phyloP scores from a whole-genome alignment of 2,888 invertebrate species.

The Scaptomyza parva region DNA sequence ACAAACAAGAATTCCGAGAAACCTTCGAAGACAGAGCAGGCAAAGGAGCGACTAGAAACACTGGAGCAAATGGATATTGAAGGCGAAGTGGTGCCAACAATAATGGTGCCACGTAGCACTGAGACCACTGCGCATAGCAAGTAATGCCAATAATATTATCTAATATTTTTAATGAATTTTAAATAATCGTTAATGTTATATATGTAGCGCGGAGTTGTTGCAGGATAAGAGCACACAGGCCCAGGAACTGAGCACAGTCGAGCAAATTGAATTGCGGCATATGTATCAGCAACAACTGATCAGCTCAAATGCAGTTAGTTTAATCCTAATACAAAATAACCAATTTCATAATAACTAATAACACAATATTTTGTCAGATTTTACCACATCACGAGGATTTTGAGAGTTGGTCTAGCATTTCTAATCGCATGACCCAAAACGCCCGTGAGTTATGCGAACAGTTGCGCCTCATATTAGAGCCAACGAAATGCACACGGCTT shows the following conservation, averaged over 20 bases:
- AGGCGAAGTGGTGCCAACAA: constrained; percentile 90
- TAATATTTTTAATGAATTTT: neutral
- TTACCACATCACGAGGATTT: constrained; percentile 79
- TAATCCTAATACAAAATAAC: neutral
- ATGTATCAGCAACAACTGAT: constrained; percentile 81
- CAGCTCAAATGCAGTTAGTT: constrained; percentile 71
- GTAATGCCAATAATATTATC: constrained; percentile 78
- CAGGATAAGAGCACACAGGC: constrained; percentile 72
- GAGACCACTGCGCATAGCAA: constrained; percentile 92
- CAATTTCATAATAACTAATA: neutral
- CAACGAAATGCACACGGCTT: constrained; percentile 95
- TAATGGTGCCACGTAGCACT: constrained; percentile 88
- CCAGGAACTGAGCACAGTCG: constrained; percentile 75
- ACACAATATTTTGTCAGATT: constrained; percentile 35
- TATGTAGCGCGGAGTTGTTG: constrained; percentile 77
- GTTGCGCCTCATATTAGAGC: constrained; percentile 96
- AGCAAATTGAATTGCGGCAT: constrained; percentile 81
- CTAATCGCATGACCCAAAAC: constrained; percentile 85
- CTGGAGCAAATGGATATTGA: constrained; percentile 88
- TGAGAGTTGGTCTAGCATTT: constrained; percentile 84
- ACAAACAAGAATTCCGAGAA: constrained; percentile 83
- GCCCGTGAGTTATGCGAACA: constrained; percentile 97
- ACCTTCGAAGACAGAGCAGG: constrained; percentile 83
- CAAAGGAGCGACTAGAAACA: constrained; percentile 85
- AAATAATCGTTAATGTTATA: neutral